Conservation (phyloP, 2,113 vertebrate species). For the human (Homo sapiens) region DNA sequence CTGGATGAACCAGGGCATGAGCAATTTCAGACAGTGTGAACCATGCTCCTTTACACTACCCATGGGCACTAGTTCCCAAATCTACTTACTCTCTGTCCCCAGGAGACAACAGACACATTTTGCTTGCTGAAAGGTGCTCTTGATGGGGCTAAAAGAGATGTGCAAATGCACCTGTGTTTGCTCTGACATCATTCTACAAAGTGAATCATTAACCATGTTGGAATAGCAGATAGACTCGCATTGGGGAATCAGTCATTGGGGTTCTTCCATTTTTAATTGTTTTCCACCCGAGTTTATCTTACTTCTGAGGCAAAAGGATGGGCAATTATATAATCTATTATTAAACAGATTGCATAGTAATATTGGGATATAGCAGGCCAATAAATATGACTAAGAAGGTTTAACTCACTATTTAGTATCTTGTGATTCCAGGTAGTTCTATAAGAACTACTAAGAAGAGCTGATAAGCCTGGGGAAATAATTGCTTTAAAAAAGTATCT, state of each 20-base stretch:
- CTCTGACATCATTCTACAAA: neutral
- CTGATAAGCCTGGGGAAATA: neutral
- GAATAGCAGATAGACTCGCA: neutral
- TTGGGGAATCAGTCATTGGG: neutral
- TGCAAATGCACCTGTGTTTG: neutral
- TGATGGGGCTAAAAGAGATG: neutral
- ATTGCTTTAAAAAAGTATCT: neutral
- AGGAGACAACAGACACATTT: slow-evolving; percentile 1
- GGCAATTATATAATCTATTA: neutral
- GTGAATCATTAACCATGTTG: neutral
- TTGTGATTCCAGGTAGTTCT: neutral
- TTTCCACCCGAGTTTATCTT: neutral
- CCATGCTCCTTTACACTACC: slow-evolving; percentile 33
- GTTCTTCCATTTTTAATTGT: neutral
- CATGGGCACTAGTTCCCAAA: slow-evolving; percentile 19
- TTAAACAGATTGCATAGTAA: neutral
- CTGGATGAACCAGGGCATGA: slow-evolving; percentile 53
- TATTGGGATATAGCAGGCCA: neutral
- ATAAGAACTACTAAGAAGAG: neutral
- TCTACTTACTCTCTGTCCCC: slow-evolving; percentile 20
- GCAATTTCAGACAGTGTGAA: slow-evolving; percentile 69
- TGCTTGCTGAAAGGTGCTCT: slow-evolving; percentile 24
- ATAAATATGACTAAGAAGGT: neutral
- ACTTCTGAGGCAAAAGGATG: neutral
- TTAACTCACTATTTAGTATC: neutral